Evolutionary conservation across 2,113 vertebrate species (phyloP), one percentile per base, ranked within the genome.

Genomic region (Budorcas taxicolor): DNA sequence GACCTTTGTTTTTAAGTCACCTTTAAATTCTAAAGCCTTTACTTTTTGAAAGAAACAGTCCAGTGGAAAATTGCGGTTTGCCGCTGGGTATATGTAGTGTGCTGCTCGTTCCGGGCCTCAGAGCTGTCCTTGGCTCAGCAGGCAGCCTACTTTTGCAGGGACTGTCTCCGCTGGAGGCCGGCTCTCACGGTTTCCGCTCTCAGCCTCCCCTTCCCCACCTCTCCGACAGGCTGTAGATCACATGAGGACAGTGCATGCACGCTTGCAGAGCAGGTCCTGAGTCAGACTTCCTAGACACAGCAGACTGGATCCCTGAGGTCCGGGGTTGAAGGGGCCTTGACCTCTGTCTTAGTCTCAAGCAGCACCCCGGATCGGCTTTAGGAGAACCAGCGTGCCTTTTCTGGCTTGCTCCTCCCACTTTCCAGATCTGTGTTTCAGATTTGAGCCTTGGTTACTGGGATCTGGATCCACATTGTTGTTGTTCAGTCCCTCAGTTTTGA

Each of bases 281-380:
- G 60, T 50, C 64, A 29, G n/a, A 17, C 55, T 62, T 78, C 52
- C 33, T 47, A 9, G 80, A 6, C 25, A 0, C 13, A 40, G 36
- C 23, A 33, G 12, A 3, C 4, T 4, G 64, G 27, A 36, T 21
- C 62, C 16, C 90, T 50, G 4, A 40, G 4, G 0, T 60, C 17
- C 25, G 17, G 53, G 62, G 33, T 3, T 23, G 60, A 15, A 74
- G 53, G 57, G 27, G 0, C 60, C 53, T 57, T 80, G 36, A 1
- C 21, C 25, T 0, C 47, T 10, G 0, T 25, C 23, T n/a, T 29
- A 3, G n/a, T 50, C 40, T 21, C 2, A 0, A 1, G 5, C 3
- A 14, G 31, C 60, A 2, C 31, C 60, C n/a, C 40, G 7, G 25
- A 33, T 80, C 58, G 27, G 58, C 88, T 36, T 15, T 29, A 2